These are phyloP conservation scores for Atta colombica DNA, from an alignment of 1,140 invertebrate species.

Conservation along the genomic window DNA sequence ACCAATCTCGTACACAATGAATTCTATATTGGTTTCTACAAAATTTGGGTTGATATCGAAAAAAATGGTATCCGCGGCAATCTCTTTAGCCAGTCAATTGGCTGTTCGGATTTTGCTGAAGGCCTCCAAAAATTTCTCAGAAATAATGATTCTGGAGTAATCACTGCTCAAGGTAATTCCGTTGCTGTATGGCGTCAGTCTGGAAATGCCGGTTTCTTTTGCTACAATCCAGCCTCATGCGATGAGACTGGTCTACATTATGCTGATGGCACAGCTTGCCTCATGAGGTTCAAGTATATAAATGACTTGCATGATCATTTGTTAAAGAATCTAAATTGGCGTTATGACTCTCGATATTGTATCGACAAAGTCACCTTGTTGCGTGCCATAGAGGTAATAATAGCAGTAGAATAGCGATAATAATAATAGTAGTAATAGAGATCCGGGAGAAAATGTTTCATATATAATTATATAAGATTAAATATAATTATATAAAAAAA, in stretches of 20 bases:
- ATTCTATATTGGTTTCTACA: conserved; percentile 80
- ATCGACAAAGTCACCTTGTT: conserved; percentile 77
- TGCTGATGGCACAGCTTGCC: conserved; percentile 70
- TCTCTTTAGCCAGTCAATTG: conserved; percentile 71
- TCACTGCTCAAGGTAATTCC: conserved; percentile 78
- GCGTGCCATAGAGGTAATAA: conserved; percentile 49
- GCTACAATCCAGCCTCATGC: conserved; percentile 76
- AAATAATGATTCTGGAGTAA: conserved; percentile 72
- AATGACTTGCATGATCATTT: conserved; percentile 73
- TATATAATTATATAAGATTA: too few species aligned
- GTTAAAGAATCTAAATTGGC: conserved; percentile 70
- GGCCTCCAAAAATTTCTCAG: conserved; percentile 76
- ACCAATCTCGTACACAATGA: conserved; percentile 74
- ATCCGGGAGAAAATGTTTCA: too few species aligned
- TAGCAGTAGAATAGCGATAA: not conserved
- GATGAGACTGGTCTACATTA: conserved; percentile 66
- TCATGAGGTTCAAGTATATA: conserved; percentile 75
- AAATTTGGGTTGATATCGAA: conserved; percentile 74
- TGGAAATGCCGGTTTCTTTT: conserved; percentile 69
- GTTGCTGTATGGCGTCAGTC: conserved; percentile 78
- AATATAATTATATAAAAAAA: too few species aligned
- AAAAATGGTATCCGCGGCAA: conserved; percentile 75
- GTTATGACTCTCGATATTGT: conserved; percentile 77
- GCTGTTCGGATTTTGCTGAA: conserved; percentile 75
- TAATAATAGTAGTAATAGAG: too few species aligned